phyloP scores from a whole-genome alignment of 1,140 invertebrate genomes.

The Papilio glaucus region DNA sequence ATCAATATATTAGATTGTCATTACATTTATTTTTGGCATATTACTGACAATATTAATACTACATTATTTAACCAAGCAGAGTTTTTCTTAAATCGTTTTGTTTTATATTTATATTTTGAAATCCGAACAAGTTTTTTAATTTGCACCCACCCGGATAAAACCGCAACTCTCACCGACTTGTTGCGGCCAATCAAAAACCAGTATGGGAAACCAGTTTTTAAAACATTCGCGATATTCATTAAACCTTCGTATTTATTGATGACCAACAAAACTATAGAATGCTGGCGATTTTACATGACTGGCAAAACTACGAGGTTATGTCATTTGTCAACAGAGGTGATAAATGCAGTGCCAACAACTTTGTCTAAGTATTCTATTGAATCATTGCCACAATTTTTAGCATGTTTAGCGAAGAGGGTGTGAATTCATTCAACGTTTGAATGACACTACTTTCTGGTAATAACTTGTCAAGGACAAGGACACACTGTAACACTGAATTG shows the following conservation, averaged over 20 bases:
- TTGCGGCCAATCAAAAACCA: conserved; percentile 13
- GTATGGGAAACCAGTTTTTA: conserved; percentile 18
- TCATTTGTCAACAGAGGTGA: conserved; percentile 5
- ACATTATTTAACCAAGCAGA: background rate
- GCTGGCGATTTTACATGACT: background rate
- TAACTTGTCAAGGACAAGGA: conserved; percentile 1
- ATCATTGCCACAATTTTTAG: background rate
- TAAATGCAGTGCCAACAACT: conserved; percentile 17
- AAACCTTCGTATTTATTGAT: background rate
- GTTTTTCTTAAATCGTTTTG: background rate
- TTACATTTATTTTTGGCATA: background rate
- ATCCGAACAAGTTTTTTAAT: background rate
- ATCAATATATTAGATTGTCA: too few relatives aligned
- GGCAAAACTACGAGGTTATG: conserved; percentile 16
- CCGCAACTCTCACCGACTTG: conserved; percentile 18
- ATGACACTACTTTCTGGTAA: background rate
- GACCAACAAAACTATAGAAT: background rate
- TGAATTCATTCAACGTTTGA: conserved; percentile 7
- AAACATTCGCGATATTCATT: conserved; percentile 7
- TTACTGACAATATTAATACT: background rate
- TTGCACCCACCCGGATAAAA: conserved; percentile 13
- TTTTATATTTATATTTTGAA: background rate
- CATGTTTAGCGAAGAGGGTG: background rate
- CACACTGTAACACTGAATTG: background rate
- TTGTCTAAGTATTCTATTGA: conserved; percentile 8